phyloP scores from a whole-genome alignment of 2,797 vertebrate species.

The Botia almorhae region DNA sequence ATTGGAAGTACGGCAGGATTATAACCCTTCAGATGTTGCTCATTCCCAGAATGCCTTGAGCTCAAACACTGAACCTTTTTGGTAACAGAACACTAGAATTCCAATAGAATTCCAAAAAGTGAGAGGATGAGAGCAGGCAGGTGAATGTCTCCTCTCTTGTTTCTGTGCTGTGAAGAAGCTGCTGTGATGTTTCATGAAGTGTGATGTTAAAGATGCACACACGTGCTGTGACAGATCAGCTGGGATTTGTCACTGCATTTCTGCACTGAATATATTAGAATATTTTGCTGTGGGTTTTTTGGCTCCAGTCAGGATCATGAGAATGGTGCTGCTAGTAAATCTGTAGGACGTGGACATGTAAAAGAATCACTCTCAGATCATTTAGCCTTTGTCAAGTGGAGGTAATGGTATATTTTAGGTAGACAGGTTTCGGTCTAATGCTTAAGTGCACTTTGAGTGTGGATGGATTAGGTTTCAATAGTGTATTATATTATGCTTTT shows the following conservation, averaged over 20 bases:
- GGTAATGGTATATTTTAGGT: neutral
- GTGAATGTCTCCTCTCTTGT: neutral
- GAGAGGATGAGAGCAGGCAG: neutral
- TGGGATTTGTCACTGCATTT: constrained; percentile 3
- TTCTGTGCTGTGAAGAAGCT: constrained; percentile 7
- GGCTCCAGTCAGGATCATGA: neutral
- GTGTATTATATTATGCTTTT: constrained; percentile 1
- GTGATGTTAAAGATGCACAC: neutral
- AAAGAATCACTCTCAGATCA: neutral
- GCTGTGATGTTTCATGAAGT: constrained; percentile 21
- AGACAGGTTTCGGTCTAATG: constrained; percentile 7
- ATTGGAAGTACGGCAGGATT: neutral
- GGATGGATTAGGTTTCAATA: constrained; percentile 1
- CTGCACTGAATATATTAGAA: constrained; percentile 14
- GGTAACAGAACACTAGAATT: neutral
- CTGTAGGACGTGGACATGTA: neutral
- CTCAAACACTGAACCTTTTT: neutral
- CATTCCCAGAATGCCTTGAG: neutral
- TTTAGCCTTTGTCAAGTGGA: neutral
- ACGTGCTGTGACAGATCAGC: neutral
- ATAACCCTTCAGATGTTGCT: neutral
- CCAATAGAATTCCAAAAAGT: too few relatives aligned
- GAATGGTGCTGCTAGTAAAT: neutral
- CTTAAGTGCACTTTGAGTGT: constrained; percentile 3
- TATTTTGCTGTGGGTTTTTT: neutral